Percentiles rank a stretch among this genome's conserved stretches.
Conservation (phyloP, 2,113 vertebrate genomes). For the Trogon melanurus region DNA sequence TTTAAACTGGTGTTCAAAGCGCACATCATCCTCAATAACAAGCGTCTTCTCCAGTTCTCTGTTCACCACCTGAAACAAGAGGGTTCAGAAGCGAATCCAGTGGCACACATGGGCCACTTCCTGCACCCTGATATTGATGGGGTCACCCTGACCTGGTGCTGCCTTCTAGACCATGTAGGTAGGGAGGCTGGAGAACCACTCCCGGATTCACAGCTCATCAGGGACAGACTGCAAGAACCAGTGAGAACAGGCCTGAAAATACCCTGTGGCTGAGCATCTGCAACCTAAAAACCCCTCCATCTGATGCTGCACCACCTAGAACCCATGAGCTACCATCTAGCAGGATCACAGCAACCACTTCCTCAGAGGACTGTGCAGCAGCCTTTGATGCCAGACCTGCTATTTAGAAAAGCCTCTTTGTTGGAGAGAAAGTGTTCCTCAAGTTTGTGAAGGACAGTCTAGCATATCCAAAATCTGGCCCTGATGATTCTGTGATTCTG, state of each 20-base stretch:
- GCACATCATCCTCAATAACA: conserved; percentile 93
- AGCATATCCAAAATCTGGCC: not conserved
- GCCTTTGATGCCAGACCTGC: not conserved
- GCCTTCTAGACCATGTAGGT: not conserved
- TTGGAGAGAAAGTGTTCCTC: not conserved
- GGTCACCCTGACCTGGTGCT: not conserved
- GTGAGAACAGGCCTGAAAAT: not conserved
- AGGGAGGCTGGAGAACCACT: not conserved
- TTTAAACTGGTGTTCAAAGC: conserved; percentile 94
- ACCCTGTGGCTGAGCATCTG: not conserved
- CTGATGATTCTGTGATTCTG: too few relatives aligned
- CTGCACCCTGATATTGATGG: not conserved
- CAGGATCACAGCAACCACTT: not conserved
- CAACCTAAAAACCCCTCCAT: not conserved
- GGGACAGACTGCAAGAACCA: not conserved
- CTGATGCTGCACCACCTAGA: not conserved
- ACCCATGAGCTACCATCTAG: not conserved
- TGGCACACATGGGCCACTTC: rapidly evolving
- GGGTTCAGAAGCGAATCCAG: not conserved
- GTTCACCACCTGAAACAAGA: conserved; percentile 81
- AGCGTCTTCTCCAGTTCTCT: conserved; percentile 83
- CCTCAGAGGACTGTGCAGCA: not conserved
- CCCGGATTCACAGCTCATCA: not conserved
- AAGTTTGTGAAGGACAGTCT: not conserved
- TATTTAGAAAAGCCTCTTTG: not conserved